Conservation (phyloP, 1,140 invertebrate species). For the Pogonomyrmex californicus region DNA sequence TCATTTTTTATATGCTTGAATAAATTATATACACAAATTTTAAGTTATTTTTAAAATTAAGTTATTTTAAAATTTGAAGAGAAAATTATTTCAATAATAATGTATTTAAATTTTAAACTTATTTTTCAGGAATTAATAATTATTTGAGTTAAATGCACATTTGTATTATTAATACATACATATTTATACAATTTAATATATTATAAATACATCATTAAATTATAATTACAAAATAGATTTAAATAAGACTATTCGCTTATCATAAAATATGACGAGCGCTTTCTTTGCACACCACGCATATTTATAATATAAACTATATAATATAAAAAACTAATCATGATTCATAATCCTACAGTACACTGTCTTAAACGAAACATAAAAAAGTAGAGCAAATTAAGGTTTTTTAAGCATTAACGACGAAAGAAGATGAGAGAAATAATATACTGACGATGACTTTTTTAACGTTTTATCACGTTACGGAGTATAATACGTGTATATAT, state of each 20-base stretch:
- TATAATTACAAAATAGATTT: slow-evolving; percentile 8
- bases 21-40: not conserved
- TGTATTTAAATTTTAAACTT: not conserved
- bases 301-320: slow-evolving; percentile 55
- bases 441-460: slow-evolving; percentile 75
- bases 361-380: slow-evolving; percentile 75
- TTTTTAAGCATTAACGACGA: slow-evolving; percentile 74
- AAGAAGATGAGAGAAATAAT: slow-evolving; percentile 50
- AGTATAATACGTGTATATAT: slow-evolving; percentile 71
- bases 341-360: slow-evolving; percentile 70
- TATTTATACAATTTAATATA: not conserved
- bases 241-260: not conserved
- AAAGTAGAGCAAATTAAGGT: slow-evolving; percentile 74
- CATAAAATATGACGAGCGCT: slow-evolving; percentile 14
- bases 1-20: not conserved
- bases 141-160: not conserved
- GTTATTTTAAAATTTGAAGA: not conserved
- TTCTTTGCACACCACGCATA: slow-evolving; percentile 44
- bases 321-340: slow-evolving; percentile 67
- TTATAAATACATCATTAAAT: slow-evolving; percentile 46
- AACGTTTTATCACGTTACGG: slow-evolving; percentile 77
- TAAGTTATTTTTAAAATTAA: slow-evolving; percentile 11
- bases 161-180: not conserved
- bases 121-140: not conserved
- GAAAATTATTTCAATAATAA: not conserved